A percentile compares a stretch with the other conserved stretches of the same genome.
Conservation (phyloP, 2,797 vertebrate species). For the Sphenodon punctatus region DNA sequence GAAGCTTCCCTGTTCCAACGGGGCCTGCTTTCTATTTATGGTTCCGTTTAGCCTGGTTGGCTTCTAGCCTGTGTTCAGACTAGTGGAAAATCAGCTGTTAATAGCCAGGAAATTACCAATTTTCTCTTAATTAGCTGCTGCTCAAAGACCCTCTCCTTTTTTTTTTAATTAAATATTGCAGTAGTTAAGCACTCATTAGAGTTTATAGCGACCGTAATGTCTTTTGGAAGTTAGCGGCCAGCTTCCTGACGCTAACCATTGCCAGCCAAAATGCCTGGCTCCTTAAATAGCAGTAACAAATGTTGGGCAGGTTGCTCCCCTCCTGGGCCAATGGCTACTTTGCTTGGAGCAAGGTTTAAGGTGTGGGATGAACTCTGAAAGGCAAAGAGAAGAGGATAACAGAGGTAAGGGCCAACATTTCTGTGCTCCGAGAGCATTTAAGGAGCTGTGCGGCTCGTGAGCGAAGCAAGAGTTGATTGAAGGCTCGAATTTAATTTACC, state of each 20-base stretch:
- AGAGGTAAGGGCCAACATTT: too few species aligned
- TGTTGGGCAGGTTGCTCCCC: neutral
- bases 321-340: too few species aligned
- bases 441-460: too few species aligned
- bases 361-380: too few species aligned
- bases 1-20: neutral
- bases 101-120: constrained; percentile 29
- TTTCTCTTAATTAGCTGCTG: constrained; percentile 30
- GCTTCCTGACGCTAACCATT: neutral
- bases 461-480: too few species aligned
- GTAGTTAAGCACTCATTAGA: constrained; percentile 4
- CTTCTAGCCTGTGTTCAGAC: neutral
- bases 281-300: neutral
- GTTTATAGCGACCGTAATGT: neutral
- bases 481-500: too few species aligned
- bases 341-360: too few species aligned
- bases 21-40: neutral
- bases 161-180: neutral
- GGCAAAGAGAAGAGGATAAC: too few species aligned
- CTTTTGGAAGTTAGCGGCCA: neutral
- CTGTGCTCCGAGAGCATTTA: too few species aligned
- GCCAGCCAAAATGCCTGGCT: neutral
- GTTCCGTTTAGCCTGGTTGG: neutral
- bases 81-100: constrained; percentile 29
- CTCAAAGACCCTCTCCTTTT: neutral